Evolutionary conservation across 2,797 vertebrate genomes (phyloP), one percentile per base, ranked within the genome.

Genomic region (Ptychadena robeensis): DNA sequence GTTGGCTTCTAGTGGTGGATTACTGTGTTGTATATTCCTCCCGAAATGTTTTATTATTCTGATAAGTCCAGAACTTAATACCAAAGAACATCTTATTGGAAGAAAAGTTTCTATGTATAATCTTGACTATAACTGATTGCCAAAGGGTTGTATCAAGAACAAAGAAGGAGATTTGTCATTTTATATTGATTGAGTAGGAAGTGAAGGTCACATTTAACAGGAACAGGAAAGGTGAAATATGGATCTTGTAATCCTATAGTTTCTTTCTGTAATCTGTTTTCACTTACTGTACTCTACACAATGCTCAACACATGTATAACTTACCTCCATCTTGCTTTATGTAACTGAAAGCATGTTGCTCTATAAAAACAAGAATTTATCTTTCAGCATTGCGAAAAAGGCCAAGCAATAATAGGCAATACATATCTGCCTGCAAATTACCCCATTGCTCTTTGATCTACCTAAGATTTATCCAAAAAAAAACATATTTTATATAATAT

Each of bases 1-100:
- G 4, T 8, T 80, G n/a, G 71, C 82, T 64, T 83, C 82, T 6
- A 76, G 65, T 71, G 72, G 57, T 67, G 85, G 82, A 14, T 25
- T 86, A 22, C 35, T 86, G 2, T 31, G 57, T 22, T 86, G 81
- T n/a, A 83, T 86, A 61, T 82, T 85, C 14, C 7, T 68, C 0
- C 84, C 84, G 4, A 85, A 82, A 40, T 82, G 79, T 71, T 82
- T 79, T 57, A 69, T 79, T 61, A 82, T 85, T 64, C 40, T 82
- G 9, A 22, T 82, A 35, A 68, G 64, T 12, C 84, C 68, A 12
- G 80, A 85, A 15, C 15, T 82, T 28, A 85, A 85, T 11, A 79
- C 48, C 9, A 78, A 68, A 69, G 73, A 66, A 40, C 12, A 37
- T 59, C 3, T 85, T 3, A 81, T 73, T 31, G 73, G 68, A 14